These are phyloP conservation scores for Hiodon alosoides DNA, from an alignment of 2,113 vertebrate species.

Conservation along the genomic window DNA sequence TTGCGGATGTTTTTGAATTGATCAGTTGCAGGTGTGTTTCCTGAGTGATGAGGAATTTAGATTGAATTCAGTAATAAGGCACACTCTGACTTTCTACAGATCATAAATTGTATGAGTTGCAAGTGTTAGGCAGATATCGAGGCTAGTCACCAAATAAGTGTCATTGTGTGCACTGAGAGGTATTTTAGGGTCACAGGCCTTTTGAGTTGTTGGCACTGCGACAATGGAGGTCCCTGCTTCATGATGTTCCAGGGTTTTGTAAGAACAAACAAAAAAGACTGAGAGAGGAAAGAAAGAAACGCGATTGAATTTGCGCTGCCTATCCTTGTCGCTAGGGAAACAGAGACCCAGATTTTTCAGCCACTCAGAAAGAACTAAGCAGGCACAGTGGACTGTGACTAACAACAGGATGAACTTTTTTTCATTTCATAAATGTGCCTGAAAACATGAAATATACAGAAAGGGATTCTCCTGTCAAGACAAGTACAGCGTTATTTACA, in stretches of 20 bases:
- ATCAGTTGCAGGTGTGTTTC: too few relatives aligned
- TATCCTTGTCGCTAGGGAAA: slow-evolving; percentile 10
- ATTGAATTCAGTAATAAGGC: too few relatives aligned
- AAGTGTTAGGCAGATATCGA: too few relatives aligned
- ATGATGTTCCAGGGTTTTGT: slow-evolving; percentile 12
- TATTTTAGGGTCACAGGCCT: not conserved
- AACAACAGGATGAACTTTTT: not conserved
- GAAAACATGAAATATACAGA: too few relatives aligned
- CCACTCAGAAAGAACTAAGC: not conserved
- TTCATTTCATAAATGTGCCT: too few relatives aligned
- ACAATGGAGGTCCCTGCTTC: not conserved
- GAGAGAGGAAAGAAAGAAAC: not conserved
- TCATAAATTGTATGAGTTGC: too few relatives aligned
- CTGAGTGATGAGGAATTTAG: too few relatives aligned
- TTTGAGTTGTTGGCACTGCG: not conserved
- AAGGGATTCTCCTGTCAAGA: too few relatives aligned
- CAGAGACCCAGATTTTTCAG: not conserved
- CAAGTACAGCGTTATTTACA: too few relatives aligned
- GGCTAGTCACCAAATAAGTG: too few relatives aligned
- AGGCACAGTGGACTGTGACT: not conserved
- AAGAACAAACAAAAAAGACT: slow-evolving; percentile 6
- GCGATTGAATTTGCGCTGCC: not conserved
- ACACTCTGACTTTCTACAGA: too few relatives aligned
- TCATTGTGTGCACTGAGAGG: not conserved
- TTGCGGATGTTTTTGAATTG: too few relatives aligned